Conservation (phyloP, 2,113 vertebrate species). For the Fregata magnificens region DNA sequence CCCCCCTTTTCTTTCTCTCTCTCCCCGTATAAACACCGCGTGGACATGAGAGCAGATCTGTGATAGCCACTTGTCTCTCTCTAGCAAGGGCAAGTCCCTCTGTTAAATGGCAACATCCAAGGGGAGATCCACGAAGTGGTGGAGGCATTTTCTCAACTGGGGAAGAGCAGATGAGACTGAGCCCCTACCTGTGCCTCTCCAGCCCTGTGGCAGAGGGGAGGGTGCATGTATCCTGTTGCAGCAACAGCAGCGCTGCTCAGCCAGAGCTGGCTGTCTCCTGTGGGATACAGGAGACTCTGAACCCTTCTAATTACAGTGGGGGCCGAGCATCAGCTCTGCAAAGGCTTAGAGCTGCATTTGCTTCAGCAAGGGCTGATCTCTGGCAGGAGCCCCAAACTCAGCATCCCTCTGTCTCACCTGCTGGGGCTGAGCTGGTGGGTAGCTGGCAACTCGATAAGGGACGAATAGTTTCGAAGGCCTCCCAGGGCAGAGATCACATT, state of each 20-base stretch:
- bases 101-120: not conserved
- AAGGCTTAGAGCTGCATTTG: not conserved
- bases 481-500: not conserved
- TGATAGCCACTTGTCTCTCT: rapidly evolving
- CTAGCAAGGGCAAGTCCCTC: not conserved
- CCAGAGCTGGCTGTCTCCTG: not conserved
- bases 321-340: not conserved
- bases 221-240: rapidly evolving
- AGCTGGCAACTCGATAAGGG: not conserved
- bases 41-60: not conserved
- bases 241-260: not conserved
- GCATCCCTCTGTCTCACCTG: not conserved
- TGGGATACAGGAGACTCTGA: not conserved
- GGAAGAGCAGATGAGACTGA: not conserved
- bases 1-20: not conserved
- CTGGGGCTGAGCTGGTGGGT: not conserved
- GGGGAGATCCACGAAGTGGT: not conserved
- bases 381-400: not conserved
- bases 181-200: not conserved
- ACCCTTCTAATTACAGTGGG: not conserved
- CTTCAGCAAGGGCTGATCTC: not conserved
- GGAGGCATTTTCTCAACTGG: not conserved
- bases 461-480: not conserved
- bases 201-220: too few species aligned
- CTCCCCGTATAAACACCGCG: not conserved